phyloP scores from a whole-genome alignment of 2,797 vertebrate species.

The Dendrocincla fuliginosa region DNA sequence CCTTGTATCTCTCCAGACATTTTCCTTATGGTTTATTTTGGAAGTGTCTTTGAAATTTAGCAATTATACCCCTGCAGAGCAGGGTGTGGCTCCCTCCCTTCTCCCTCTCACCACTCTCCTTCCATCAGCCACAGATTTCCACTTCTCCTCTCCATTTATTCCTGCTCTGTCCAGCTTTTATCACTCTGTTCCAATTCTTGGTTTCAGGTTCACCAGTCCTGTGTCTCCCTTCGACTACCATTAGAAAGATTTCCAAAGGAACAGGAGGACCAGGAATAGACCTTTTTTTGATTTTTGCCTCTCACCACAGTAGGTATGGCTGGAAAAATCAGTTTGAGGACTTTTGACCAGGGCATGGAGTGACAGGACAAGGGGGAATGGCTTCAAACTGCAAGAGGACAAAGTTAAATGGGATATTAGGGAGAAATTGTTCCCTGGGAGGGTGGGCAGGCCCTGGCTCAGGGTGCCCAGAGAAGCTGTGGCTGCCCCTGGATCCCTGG shows the following conservation, averaged over 20 bases:
- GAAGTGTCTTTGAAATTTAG: background rate
- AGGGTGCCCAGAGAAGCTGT: background rate
- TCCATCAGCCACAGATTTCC: background rate
- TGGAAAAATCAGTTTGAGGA: background rate
- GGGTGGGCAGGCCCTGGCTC: background rate
- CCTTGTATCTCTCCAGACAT: background rate
- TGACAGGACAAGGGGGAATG: too few relatives aligned
- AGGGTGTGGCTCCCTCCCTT: background rate
- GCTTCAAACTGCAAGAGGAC: fast-evolving
- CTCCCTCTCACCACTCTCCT: background rate
- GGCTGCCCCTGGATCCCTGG: background rate
- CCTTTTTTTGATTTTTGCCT: background rate
- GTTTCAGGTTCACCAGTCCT: background rate
- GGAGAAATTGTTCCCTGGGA: fast-evolving
- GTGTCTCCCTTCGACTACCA: background rate
- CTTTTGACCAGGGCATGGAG: background rate
- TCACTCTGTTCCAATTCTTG: background rate
- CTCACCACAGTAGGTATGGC: fast-evolving
- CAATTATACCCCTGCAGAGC: background rate
- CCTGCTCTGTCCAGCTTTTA: background rate
- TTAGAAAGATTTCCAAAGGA: background rate
- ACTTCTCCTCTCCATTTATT: background rate
- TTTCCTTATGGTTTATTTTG: background rate
- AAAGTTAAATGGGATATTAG: fast-evolving
- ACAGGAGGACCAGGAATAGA: background rate